phyloP scores from a whole-genome alignment of 2,797 vertebrate genomes.

The Siniperca undulata region DNA sequence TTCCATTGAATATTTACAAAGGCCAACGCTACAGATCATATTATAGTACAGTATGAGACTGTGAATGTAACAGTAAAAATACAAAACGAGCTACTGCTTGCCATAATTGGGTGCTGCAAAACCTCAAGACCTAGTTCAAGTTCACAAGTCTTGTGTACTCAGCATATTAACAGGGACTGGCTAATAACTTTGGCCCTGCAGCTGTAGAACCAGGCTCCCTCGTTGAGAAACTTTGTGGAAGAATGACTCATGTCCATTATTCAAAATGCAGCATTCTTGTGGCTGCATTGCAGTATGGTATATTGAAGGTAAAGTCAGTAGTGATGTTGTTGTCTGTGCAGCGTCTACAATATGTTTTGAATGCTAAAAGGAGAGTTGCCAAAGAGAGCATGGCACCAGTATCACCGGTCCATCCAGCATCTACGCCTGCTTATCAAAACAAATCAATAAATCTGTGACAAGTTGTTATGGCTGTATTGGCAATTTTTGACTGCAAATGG shows the following conservation, averaged over 20 bases:
- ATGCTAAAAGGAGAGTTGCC: neutral
- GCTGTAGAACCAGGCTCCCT: neutral
- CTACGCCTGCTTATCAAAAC: too few species aligned
- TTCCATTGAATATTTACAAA: neutral
- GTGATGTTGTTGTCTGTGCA: neutral
- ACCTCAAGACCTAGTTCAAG: neutral
- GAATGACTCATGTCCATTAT: neutral
- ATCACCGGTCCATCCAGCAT: too few species aligned
- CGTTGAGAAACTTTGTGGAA: neutral
- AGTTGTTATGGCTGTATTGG: too few species aligned
- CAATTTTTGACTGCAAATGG: too few species aligned
- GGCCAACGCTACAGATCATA: neutral
- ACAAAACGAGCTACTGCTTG: neutral
- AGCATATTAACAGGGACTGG: neutral
- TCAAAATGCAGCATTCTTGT: neutral
- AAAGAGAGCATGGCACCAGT: too few species aligned
- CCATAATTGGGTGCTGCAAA: neutral
- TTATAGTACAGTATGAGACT: neutral
- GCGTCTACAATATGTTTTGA: too few species aligned
- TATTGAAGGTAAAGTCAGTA: neutral
- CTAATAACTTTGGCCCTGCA: constrained; percentile 4
- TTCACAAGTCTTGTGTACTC: neutral
- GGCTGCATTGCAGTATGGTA: neutral
- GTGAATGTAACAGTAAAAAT: neutral
- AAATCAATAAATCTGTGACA: too few species aligned